A percentile compares a stretch with the other conserved stretches of the same genome.
Conservation (phyloP, 2,797 vertebrate genomes). For the Aeoliscus strigatus region DNA sequence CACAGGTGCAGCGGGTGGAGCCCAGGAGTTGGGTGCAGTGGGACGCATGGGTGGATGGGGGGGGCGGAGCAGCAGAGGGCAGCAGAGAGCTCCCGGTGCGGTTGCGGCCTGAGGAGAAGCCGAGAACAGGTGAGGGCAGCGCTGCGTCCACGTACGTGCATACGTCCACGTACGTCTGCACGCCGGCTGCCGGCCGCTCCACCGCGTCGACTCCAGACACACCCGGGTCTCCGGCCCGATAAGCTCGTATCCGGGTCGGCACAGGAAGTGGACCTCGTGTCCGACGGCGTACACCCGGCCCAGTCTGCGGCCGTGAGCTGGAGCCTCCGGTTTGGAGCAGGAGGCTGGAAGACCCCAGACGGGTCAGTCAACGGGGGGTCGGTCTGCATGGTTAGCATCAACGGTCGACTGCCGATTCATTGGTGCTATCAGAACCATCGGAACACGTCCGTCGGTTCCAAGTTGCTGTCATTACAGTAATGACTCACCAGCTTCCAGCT, state of each 20-base stretch:
- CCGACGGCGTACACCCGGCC: constrained; percentile 69
- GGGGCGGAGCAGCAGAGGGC: constrained; percentile 5
- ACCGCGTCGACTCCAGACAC: constrained; percentile 74
- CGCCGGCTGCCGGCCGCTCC: constrained; percentile 79
- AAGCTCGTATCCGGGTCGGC: constrained; percentile 72
- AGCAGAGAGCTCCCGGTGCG: constrained; percentile 30
- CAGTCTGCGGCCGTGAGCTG: constrained; percentile 72
- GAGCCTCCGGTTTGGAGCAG: constrained; percentile 68
- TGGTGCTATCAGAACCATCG: no score
- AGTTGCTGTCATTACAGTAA: no score
- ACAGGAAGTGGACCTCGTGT: constrained; percentile 83
- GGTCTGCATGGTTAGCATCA: no score
- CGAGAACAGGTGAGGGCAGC: neutral
- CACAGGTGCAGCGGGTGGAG: constrained; percentile 73
- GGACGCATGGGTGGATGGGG: constrained; percentile 45
- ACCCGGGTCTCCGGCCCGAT: constrained; percentile 74
- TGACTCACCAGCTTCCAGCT: no score
- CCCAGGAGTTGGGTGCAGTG: constrained; percentile 70
- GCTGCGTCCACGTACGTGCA: no score
- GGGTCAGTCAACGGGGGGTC: no score
- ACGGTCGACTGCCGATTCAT: no score
- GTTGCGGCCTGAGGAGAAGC: constrained; percentile 38
- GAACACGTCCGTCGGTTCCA: no score
- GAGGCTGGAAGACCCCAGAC: constrained; percentile 62
- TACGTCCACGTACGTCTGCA: constrained; percentile 79